A percentile compares a stretch with the other conserved stretches of the same genome.
These are phyloP conservation scores for Schlechtendalia chinensis DNA, from an alignment of 1,140 invertebrate species.

Conservation along the genomic window DNA sequence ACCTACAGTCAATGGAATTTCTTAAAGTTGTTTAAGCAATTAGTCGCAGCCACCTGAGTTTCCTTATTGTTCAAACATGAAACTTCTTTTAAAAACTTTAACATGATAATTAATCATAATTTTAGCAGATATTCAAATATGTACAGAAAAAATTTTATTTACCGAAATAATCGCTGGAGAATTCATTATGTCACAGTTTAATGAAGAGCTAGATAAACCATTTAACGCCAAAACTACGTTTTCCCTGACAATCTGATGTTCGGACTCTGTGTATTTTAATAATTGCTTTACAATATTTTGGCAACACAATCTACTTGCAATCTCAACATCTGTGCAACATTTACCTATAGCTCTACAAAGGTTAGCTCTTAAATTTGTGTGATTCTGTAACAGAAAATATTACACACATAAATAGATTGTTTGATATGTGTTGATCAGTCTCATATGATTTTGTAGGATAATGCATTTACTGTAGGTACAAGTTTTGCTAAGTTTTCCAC, in stretches of 20 bases:
- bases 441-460: not conserved
- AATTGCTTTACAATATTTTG: not conserved
- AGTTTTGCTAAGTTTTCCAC: not conserved
- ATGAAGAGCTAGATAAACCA: conserved; percentile 12
- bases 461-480: not conserved
- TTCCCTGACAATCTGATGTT: not conserved
- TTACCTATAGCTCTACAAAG: conserved; percentile 32
- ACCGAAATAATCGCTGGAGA: conserved; percentile 4
- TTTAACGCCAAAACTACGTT: conserved; percentile 6
- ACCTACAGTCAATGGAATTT: not conserved
- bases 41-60: not conserved
- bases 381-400: not conserved
- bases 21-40: conserved; percentile 16
- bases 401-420: not conserved
- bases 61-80: not conserved
- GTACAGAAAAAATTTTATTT: too few species aligned
- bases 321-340: not conserved
- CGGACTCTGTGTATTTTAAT: not conserved
- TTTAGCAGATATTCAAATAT: not conserved
- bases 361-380: conserved; percentile 2
- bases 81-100: not conserved
- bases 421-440: not conserved
- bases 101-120: not conserved
- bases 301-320: not conserved
- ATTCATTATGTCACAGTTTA: conserved; percentile 29